Base-by-base conservation (phyloP, 92 coral and sea anemone species). In the Epizoanthus stellaris region DNA sequence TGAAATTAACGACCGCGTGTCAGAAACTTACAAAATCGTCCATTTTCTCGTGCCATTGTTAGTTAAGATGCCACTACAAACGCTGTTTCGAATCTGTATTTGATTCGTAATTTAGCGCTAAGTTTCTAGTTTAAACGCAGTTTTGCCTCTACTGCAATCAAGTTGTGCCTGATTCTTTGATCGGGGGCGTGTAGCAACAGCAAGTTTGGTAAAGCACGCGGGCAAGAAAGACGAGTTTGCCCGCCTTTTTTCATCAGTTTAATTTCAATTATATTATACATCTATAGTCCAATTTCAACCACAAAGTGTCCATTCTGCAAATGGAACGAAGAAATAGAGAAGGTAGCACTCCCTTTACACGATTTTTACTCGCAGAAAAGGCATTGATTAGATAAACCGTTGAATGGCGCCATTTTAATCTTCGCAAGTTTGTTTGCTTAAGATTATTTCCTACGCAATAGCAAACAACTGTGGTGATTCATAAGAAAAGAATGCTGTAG, bases 351-450 rank as follows among this genome's bases (percentile, higher is more conserved):
- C 10, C 34, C 17, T 14, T 56, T n/a, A 23, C 4, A 0, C 34
- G 45, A 14, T 15, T 9, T 4, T 45, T 56, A 52, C 17, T 17
- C 52, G n/a, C 62, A 56, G 39, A 52, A 21, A 19, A 23, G 43
- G 23, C 66, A 36, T 75, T 12, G 64, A 39, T 36, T 5, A 1
- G 30, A 38, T 30, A 34, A 63, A 57, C 39, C 5, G 68, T 43
- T 60, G 23, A 20, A 76, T 57, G 82, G 68, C 82, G 82, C 69
- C 82, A 39, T 60, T 58, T 60, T 40, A 54, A 76, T 60, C 64
- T 68, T 36, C 56, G 34, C 68, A 38, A 5, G 23, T 39, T 59
- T 76, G 82, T 76, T 76, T 58, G n/a, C 25, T 14, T 53, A 59
- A 67, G 68, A 76, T 59, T 76, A 58, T 17, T 38, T 58, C 56